These are phyloP conservation scores for Platysteira castanea DNA, from an alignment of 2,113 vertebrate species.

Conservation along the genomic window DNA sequence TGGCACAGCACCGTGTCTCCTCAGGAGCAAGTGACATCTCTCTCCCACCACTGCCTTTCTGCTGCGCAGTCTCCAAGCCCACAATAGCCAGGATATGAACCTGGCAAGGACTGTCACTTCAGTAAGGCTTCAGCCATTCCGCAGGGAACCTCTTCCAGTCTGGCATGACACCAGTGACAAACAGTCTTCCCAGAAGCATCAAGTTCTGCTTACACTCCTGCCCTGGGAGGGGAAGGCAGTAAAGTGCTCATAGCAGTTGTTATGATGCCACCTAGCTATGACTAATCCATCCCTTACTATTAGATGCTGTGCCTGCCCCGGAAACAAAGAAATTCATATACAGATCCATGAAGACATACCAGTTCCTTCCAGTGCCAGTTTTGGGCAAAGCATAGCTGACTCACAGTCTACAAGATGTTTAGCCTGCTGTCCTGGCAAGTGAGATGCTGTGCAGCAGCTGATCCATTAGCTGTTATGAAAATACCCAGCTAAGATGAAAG, in stretches of 20 bases:
- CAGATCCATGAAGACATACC: conserved; percentile 6
- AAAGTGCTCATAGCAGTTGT: neutral
- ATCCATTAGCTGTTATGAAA: neutral
- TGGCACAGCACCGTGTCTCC: neutral
- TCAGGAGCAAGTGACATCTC: neutral
- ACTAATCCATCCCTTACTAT: conserved; percentile 2
- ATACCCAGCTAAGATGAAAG: neutral
- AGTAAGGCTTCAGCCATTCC: neutral
- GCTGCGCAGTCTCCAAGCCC: rapidly evolving
- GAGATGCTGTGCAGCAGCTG: neutral
- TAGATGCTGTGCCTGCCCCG: conserved; percentile 13
- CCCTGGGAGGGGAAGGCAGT: neutral
- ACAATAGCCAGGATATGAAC: rapidly evolving
- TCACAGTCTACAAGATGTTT: neutral
- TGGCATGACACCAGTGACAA: neutral
- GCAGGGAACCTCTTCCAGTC: neutral
- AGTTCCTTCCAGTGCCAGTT: neutral
- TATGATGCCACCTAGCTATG: conserved; percentile 7
- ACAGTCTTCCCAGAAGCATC: neutral
- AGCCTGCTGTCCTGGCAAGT: neutral
- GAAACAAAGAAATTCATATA: conserved; percentile 1
- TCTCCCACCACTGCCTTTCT: neutral
- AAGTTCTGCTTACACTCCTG: neutral
- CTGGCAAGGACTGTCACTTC: neutral
- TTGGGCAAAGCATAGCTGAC: neutral